These are phyloP conservation scores for Leucoptera coffeella DNA, from an alignment of 2,888 invertebrate species.

Conservation along the genomic window DNA sequence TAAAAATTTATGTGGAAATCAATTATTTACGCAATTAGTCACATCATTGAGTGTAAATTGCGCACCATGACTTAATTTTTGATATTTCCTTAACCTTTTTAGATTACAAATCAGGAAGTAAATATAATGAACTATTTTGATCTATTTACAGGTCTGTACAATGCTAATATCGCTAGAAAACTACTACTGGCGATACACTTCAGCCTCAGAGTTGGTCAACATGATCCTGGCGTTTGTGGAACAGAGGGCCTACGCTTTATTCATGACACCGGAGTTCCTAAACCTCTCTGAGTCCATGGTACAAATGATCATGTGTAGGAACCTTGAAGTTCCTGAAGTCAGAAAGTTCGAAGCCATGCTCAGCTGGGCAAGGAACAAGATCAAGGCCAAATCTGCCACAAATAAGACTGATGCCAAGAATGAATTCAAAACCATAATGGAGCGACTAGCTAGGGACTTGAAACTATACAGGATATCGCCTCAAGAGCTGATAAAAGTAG, in stretches of 20 bases:
- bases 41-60: too few relatives aligned
- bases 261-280: slow-evolving; percentile 78
- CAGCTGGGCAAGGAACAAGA: slow-evolving; percentile 81
- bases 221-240: slow-evolving; percentile 90
- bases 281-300: slow-evolving; percentile 92
- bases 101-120: too few relatives aligned
- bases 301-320: slow-evolving; percentile 90
- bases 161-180: slow-evolving; percentile 91
- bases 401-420: slow-evolving; percentile 76
- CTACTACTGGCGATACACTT: slow-evolving; percentile 93
- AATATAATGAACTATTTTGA: too few relatives aligned
- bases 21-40: too few relatives aligned
- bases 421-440: slow-evolving; percentile 91
- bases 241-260: slow-evolving; percentile 77
- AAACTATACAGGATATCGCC: slow-evolving; percentile 88
- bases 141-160: slow-evolving; percentile 62
- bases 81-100: too few relatives aligned
- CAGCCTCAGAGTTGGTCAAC: slow-evolving; percentile 88
- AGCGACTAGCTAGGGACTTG: slow-evolving; percentile 79
- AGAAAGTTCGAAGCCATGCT: slow-evolving; percentile 92
- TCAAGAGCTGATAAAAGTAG: slow-evolving; percentile 88
- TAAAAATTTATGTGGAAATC: too few relatives aligned
- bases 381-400: slow-evolving; percentile 69
- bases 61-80: too few relatives aligned
- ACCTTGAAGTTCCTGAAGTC: slow-evolving; percentile 82